Base-by-base conservation (phyloP, 2,888 invertebrate species). In the Brachynemurus nebulosus region DNA sequence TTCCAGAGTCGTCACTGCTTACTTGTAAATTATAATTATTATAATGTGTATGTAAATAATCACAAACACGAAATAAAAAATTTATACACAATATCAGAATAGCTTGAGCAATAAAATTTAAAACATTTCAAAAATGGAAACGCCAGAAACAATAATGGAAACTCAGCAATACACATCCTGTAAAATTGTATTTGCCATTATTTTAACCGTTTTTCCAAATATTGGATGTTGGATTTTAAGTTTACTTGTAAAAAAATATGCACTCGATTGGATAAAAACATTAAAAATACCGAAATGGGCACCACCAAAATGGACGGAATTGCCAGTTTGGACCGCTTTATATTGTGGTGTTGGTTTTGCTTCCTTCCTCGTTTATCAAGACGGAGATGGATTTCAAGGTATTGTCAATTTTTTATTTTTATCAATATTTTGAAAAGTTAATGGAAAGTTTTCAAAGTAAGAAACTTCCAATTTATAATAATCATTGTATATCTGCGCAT, bases 161-260 rank as follows among this genome's bases (percentile, higher is more conserved):
- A n/a, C n/a, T n/a, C n/a, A n/a, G n/a, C n/a, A n/a, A n/a, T n/a
- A n/a, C n/a, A n/a, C 18, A 17, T 19, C 25, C 11, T 25, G 40
- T 25, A 23, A 23, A 14, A 40, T 40, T 8, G 18, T 19, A 12
- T 40, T 40, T 17, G 18, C 27, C 16, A 25, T 23, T 25, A 11
- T 40, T 2, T 27, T 40, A 25, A 40, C 27, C 23, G 27, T 40
- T 40, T 3, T 40, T 4, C 40, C 40, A 25, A 27, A 27, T 40
- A 17, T 40, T 16, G 40, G 40, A 21, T 12, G 23, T 4, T 40
- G 21, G 27, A 17, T 40, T 8, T 16, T 25, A 9, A 27, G 25
- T 16, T 40, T 40, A 17, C 14, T 18, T 25, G 40, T 40, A 14
- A 21, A 16, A 40, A 21, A 27, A 3, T 17, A 27, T 16, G 27